Evolutionary conservation across 2,888 invertebrate species (phyloP), one percentile per base, ranked within the genome.

Genomic region (Idaea aversata): DNA sequence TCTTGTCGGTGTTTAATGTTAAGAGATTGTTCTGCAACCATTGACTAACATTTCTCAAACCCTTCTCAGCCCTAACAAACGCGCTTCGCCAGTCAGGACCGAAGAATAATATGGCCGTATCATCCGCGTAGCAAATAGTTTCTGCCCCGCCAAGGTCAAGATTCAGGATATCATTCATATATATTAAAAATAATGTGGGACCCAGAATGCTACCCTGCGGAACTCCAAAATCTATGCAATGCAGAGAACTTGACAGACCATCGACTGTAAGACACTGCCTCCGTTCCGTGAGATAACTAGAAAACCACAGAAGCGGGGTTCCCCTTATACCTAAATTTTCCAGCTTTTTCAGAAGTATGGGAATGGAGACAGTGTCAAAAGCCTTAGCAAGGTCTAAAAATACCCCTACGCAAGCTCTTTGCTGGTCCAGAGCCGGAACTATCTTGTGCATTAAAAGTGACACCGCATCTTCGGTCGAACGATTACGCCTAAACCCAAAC

Each of bases 151-250:
- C 5, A 7, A 61, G 5, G 59, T 63, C 6, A 3, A 64, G 5
- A 16, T 63, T 47, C 57, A 36, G 38, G 5, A 67, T 61, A 15
- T 66, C 64, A 57, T 67, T 70, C 34, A 67, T 64, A 13, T 67
- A 70, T 3, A 63, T 38, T 3, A 61, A 34, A 38, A 67, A 70
- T 34, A 70, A 34, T 4, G 65, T 65, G 1, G 69, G 69, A 0
- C 67, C 69, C 7, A 69, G 61, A 58, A 66, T 67, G 58, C 73
- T 71, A 5, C 73, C 73, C 59, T 73, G 71, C 0, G 71, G 72
- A 0, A 73, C 69, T 4, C 69, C 71, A 47, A 61, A 66, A 10
- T 16, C 4, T 0, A 67, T 59, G 13, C 15, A 4, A n/a, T 57
- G 57, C 5, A 5, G 5, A 6, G 13, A n/a, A 57, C 57, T 57